These are phyloP conservation scores for Crossocerus cetratus DNA, from an alignment of 2,888 invertebrate species.

Conservation along the genomic window DNA sequence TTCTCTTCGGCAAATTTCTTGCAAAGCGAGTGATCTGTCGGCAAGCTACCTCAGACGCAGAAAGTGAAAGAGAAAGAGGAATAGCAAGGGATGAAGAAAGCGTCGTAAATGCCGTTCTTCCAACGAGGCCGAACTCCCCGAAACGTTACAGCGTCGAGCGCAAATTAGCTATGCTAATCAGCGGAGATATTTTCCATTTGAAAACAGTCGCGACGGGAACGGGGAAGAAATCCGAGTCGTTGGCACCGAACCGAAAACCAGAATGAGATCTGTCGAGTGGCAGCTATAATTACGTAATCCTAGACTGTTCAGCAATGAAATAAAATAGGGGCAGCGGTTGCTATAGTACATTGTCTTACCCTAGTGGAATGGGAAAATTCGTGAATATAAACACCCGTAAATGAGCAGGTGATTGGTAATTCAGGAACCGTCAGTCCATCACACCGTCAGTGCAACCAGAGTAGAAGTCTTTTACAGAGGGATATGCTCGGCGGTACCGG, in stretches of 20 bases:
- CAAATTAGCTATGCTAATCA: constrained; percentile 63
- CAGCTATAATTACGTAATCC: constrained; percentile 62
- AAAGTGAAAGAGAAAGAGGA: too few relatives aligned
- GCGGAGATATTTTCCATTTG: constrained; percentile 57
- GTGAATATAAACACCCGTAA: constrained; percentile 27
- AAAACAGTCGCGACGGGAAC: constrained; percentile 48
- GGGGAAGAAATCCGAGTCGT: constrained; percentile 31
- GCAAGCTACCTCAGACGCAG: too few relatives aligned
- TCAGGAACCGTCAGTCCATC: too few relatives aligned
- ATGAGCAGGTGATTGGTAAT: too few relatives aligned
- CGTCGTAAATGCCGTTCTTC: constrained; percentile 47
- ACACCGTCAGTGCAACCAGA: neutral
- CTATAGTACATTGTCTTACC: neutral
- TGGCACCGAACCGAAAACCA: neutral
- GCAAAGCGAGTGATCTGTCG: too few relatives aligned
- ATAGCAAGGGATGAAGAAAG: constrained; percentile 7
- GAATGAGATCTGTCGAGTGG: constrained; percentile 21
- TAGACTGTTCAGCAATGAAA: neutral
- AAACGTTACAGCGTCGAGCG: constrained; percentile 54
- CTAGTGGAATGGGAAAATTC: constrained; percentile 31
- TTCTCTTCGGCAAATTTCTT: too few relatives aligned
- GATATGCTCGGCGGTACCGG: too few relatives aligned
- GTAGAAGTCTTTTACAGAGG: neutral
- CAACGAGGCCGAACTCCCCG: constrained; percentile 35
- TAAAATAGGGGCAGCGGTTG: neutral